These are phyloP conservation scores for Rutilus rutilus DNA, from an alignment of 2,113 vertebrate species.

Conservation along the genomic window DNA sequence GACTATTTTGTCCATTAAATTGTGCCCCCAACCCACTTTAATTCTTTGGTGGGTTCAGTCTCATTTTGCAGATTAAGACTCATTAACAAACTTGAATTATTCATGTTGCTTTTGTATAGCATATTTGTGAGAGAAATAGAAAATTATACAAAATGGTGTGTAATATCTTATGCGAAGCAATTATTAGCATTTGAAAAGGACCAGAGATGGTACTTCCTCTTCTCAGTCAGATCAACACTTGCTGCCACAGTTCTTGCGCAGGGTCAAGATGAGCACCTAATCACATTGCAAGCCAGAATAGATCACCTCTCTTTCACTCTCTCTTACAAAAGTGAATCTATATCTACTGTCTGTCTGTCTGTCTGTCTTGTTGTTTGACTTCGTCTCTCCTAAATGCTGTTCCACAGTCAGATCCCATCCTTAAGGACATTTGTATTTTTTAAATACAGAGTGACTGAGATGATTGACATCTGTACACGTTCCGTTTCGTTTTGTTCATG, in stretches of 20 bases:
- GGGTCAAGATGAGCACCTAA: neutral
- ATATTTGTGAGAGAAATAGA: neutral
- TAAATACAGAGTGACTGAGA: neutral
- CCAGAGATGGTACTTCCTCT: neutral
- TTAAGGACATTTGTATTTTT: neutral
- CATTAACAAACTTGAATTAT: constrained; percentile 36
- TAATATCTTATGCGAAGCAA: constrained; percentile 7
- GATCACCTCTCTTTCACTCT: neutral
- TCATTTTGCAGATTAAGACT: constrained; percentile 25
- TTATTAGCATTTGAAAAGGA: constrained; percentile 35
- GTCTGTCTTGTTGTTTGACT: neutral
- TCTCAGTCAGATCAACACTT: neutral
- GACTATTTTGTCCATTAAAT: constrained; percentile 14
- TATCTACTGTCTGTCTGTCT: neutral
- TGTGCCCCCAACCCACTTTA: neutral
- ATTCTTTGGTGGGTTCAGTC: neutral
- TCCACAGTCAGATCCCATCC: neutral
- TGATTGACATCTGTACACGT: neutral
- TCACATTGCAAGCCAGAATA: neutral
- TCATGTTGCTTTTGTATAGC: constrained; percentile 1
- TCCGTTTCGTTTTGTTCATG: too few relatives aligned
- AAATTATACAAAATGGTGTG: neutral
- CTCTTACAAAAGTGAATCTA: constrained; percentile 1
- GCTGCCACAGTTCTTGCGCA: neutral
- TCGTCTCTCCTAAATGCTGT: neutral